Evolutionary conservation across 2,797 vertebrate genomes (phyloP), one percentile per base, ranked within the genome.

Genomic region (Champsocephalus esox): DNA sequence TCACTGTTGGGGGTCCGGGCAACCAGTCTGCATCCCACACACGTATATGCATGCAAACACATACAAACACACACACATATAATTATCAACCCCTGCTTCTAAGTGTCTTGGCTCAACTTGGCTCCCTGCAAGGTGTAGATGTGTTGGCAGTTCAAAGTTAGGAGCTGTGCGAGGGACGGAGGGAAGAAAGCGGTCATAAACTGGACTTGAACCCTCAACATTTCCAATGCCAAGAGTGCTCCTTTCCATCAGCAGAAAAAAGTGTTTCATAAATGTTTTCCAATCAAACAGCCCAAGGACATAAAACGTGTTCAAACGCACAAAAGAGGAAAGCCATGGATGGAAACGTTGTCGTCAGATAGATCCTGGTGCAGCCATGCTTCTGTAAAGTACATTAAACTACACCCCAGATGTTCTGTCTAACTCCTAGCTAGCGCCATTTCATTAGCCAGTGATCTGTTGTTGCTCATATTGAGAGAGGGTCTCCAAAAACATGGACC

Each of bases 1-100:
- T 79, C 87, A 76, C 87, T 21, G 79, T 54, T 55, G 78, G 89
- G 57, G 81, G 80, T 85, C 80, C 44, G 11, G 59, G 72, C 68
- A 75, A 79, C 62, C 73, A 73, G 77, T 76, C 46, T 74, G 49
- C 68, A 73, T 68, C 56, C 38, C 61, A 64, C 79, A 80, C 72
- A 70, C 46, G 9, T n/a, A 65, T 13, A 51, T 3, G 3, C 28
- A 63, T 60, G 28, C 44, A 70, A 48, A 56, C 19, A 61, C 44
- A 74, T 45, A 56, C 19, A 61, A 34, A 74, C 49, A 65, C 70
- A 56, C 24, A 61, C 44, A 74, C 43, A 66, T 68, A 68, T 79
- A 70, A 83, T 83, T 80, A 81, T 41, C 67, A 70, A 81, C 87
- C 56, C 24, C 58, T 49, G 61, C 68, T 41, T 73, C 32, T 72